Evolutionary conservation across 2,113 vertebrate species (phyloP).

Genomic region (Oreotragus oreotragus): DNA sequence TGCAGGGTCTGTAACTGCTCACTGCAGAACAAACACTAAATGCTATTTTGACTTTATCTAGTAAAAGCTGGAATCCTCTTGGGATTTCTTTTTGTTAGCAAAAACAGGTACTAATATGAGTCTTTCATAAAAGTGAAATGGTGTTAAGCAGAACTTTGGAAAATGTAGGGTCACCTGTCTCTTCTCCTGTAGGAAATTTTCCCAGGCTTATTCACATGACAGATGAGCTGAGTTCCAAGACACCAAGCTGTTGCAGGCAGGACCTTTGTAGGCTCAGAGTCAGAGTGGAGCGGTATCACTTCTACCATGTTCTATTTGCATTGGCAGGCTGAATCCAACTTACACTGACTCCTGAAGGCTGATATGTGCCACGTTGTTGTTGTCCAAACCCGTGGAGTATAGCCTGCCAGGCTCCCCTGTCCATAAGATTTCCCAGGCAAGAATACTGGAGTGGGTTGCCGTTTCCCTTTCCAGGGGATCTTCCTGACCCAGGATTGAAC

Average conservation of each 20-base stretch:
- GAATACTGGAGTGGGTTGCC: neutral
- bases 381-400: neutral
- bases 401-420: neutral
- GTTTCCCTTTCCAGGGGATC: neutral
- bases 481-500: neutral
- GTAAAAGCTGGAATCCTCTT: neutral
- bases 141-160: neutral
- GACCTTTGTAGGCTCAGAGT: neutral
- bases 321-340: neutral
- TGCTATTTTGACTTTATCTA: neutral
- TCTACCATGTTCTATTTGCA: neutral
- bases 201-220: neutral
- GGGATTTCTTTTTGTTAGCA: neutral
- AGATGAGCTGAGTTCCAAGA: neutral
- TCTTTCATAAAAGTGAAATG: neutral
- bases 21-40: neutral
- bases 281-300: neutral
- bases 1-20: neutral
- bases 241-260: neutral
- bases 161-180: neutral
- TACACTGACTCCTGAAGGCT: neutral
- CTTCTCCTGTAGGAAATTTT: neutral
- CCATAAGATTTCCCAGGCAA: neutral
- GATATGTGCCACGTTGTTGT: neutral
- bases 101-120: neutral